A percentile compares a stretch with the other conserved stretches of the same genome.
phyloP scores from a whole-genome alignment of 2,888 invertebrate species.

The Horisme vitalbata region DNA sequence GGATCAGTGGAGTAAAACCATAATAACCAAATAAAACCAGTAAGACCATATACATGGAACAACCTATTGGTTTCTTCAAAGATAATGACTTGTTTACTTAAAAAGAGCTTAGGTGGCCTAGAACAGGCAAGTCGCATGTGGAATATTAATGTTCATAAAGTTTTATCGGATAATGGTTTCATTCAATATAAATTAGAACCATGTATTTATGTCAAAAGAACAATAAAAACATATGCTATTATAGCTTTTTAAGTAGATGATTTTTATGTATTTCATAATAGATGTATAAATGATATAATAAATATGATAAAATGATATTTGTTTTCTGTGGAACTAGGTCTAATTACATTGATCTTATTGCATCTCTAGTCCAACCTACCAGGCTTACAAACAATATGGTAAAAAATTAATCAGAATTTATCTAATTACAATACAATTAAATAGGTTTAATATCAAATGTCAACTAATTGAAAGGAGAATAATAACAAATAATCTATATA shows the following conservation, averaged over 20 bases:
- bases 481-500: too few relatives aligned
- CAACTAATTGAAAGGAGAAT: background rate
- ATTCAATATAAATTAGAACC: conserved; percentile 8
- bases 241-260: conserved; percentile 36
- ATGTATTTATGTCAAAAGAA: conserved; percentile 15
- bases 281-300: background rate
- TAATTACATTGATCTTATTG: too few relatives aligned
- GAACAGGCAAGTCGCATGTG: conserved; percentile 34
- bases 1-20: too few relatives aligned
- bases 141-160: conserved; percentile 24
- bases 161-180: conserved; percentile 1
- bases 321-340: too few relatives aligned
- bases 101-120: conserved; percentile 33
- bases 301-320: too few relatives aligned
- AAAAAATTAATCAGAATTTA: too few relatives aligned
- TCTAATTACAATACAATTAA: too few relatives aligned
- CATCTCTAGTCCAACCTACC: too few relatives aligned
- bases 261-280: conserved; percentile 24
- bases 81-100: conserved; percentile 25
- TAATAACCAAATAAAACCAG: too few relatives aligned
- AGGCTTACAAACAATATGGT: too few relatives aligned
- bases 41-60: background rate
- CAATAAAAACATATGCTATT: conserved; percentile 9
- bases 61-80: background rate
- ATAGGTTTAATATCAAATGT: too few relatives aligned